These are phyloP conservation scores for Drosophila nebulosa DNA, from an alignment of 1,140 invertebrate species.

Conservation along the genomic window DNA sequence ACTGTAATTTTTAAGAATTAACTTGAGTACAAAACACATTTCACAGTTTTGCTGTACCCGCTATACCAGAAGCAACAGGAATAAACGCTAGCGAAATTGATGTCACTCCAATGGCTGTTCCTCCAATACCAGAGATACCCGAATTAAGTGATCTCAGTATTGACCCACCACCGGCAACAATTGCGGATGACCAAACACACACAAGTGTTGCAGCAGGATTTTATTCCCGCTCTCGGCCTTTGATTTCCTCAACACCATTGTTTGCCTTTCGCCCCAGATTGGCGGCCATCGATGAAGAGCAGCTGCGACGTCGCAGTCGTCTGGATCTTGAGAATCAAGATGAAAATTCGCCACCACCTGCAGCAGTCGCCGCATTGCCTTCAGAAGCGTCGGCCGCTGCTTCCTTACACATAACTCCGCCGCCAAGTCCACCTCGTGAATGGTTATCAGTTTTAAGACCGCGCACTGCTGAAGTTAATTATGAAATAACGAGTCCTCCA, in stretches of 20 bases:
- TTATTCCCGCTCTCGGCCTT: neutral
- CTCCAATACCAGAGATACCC: neutral
- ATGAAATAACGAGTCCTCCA: neutral
- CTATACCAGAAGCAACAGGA: neutral
- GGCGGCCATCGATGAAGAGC: conserved; percentile 54
- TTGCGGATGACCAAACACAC: neutral
- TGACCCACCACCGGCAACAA: neutral
- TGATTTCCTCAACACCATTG: conserved; percentile 25
- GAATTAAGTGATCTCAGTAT: neutral
- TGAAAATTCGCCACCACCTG: neutral
- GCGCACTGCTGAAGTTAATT: conserved; percentile 13
- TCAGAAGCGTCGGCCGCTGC: neutral
- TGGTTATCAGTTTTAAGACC: conserved; percentile 40
- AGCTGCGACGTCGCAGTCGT: neutral
- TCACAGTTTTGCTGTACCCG: conserved; percentile 9
- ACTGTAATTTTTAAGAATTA: neutral
- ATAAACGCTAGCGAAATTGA: neutral
- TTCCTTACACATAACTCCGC: neutral
- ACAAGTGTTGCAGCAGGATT: neutral
- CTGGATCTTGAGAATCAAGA: conserved; percentile 22
- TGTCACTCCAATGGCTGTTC: neutral
- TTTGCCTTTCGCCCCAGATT: conserved; percentile 24
- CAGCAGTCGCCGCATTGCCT: neutral
- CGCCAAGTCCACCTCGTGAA: conserved; percentile 3
- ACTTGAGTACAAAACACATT: conserved; percentile 4